Evolutionary conservation across 37 sponge, comb jelly and placozoan genomes (phyloP), one percentile per base, ranked within the genome.

Genomic region (Tethya wilhelma): DNA sequence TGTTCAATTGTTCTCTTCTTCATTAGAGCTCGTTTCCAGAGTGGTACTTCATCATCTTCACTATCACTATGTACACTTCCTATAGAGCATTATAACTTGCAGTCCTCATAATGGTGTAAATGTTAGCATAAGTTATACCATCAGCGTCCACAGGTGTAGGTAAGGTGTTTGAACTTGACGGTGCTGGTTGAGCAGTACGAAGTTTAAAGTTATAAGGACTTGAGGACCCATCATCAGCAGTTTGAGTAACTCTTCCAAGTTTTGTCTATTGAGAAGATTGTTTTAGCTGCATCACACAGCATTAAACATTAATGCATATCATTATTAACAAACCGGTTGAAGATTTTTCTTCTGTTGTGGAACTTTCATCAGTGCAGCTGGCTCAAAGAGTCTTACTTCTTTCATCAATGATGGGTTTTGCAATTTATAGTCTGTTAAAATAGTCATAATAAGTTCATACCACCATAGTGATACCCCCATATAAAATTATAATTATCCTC

Each of bases 21-120:
- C 77, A 71, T 75, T 5, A 83, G 59, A 7, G 67, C 73, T 30
- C 31, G 55, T 56, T 75, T 88, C 84, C 89, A 83, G n/a, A 71
- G 20, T 22, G 84, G 83, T 17, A 78, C 4, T 26, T 64, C 71
- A 8, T 34, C 57, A 56, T 56, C 25, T 31, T 20, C 56, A n/a
- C n/a, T n/a, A n/a, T n/a, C n/a, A n/a, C n/a, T n/a, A n/a, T n/a
- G n/a, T n/a, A n/a, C n/a, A n/a, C n/a, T n/a, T n/a, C n/a, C n/a
- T n/a, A n/a, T n/a, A n/a, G n/a, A n/a, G n/a, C n/a, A n/a, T n/a
- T n/a, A n/a, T n/a, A n/a, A n/a, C n/a, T n/a, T n/a, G n/a, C n/a
- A n/a, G n/a, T n/a, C n/a, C n/a, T n/a, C n/a, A n/a, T n/a, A n/a
- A n/a, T n/a, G n/a, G n/a, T n/a, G n/a, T n/a, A n/a, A n/a, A n/a